phyloP scores from a whole-genome alignment of 1,140 invertebrate genomes.

The Coelopa frigida region DNA sequence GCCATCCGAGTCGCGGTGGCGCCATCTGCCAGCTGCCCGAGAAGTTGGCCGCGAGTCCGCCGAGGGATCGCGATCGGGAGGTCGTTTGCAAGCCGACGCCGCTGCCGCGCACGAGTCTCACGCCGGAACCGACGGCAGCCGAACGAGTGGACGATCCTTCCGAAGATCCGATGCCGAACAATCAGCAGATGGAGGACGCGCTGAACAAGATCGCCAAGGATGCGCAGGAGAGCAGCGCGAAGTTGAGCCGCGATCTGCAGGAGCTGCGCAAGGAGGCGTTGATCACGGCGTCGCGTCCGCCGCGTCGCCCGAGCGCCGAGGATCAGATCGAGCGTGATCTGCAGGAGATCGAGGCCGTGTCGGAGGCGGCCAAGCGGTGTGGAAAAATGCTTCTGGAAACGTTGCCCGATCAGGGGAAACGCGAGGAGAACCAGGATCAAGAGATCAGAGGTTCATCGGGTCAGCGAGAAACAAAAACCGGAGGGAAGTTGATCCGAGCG shows the following conservation, averaged over 20 bases:
- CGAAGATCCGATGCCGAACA: slow-evolving; percentile 20
- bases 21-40: slow-evolving; percentile 37
- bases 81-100: slow-evolving; percentile 24
- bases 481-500: slow-evolving; percentile 38
- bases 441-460: too few relatives aligned
- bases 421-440: slow-evolving; percentile 25
- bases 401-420: slow-evolving; percentile 29
- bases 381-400: slow-evolving; percentile 45
- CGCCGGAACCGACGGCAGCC: slow-evolving; percentile 27
- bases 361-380: slow-evolving; percentile 45
- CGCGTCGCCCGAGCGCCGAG: slow-evolving; percentile 24
- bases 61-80: slow-evolving; percentile 17
- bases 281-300: slow-evolving; percentile 30
- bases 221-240: slow-evolving; percentile 52
- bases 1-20: slow-evolving; percentile 36
- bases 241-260: slow-evolving; percentile 48
- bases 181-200: slow-evolving; percentile 46
- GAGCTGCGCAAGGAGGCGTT: slow-evolving; percentile 38
- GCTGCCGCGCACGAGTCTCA: slow-evolving; percentile 32
- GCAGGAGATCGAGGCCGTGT: slow-evolving; percentile 43
- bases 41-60: slow-evolving; percentile 23
- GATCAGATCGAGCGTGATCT: slow-evolving; percentile 27
- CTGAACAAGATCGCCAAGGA: slow-evolving; percentile 53
- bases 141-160: too few relatives aligned
- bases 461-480: slow-evolving; percentile 18